Evolutionary conservation across 2,113 vertebrate genomes (phyloP).

Genomic region (Sorex fumeus): DNA sequence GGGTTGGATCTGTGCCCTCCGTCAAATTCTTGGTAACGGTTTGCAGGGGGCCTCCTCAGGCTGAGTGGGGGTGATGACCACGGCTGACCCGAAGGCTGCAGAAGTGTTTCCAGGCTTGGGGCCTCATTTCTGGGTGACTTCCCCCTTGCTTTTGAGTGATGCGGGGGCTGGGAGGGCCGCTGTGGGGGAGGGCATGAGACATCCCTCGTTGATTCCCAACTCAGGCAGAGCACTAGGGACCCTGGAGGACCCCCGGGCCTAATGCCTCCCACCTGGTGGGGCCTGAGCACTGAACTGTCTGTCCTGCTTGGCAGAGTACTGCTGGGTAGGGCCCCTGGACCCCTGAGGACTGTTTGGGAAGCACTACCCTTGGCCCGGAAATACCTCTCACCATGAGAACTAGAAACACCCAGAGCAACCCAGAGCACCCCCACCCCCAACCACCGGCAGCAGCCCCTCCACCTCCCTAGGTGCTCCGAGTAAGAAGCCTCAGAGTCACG

Average conservation of each 20-base stretch:
- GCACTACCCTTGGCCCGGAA: too few relatives aligned
- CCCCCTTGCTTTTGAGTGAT: not conserved
- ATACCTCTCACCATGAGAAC: too few relatives aligned
- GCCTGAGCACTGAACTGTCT: too few relatives aligned
- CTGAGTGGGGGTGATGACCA: not conserved
- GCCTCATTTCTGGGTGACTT: not conserved
- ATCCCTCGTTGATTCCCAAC: not conserved
- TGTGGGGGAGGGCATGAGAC: too few relatives aligned
- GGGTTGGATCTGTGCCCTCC: not conserved
- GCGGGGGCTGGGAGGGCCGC: not conserved
- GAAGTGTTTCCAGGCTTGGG: not conserved
- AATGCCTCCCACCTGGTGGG: too few relatives aligned
- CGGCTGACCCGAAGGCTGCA: not conserved
- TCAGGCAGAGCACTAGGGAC: not conserved
- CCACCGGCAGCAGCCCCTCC: not conserved
- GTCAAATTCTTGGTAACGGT: not conserved
- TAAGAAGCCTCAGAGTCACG: too few relatives aligned
- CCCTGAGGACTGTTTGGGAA: too few relatives aligned
- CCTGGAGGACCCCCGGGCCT: too few relatives aligned
- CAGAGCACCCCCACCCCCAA: not conserved
- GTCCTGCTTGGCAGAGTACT: too few relatives aligned
- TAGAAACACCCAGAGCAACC: not conserved
- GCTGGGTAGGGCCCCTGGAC: too few relatives aligned
- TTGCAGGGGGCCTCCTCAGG: not conserved
- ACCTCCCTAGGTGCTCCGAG: not conserved